Conservation (phyloP, 2,797 vertebrate species). For the Borostomias antarcticus region DNA sequence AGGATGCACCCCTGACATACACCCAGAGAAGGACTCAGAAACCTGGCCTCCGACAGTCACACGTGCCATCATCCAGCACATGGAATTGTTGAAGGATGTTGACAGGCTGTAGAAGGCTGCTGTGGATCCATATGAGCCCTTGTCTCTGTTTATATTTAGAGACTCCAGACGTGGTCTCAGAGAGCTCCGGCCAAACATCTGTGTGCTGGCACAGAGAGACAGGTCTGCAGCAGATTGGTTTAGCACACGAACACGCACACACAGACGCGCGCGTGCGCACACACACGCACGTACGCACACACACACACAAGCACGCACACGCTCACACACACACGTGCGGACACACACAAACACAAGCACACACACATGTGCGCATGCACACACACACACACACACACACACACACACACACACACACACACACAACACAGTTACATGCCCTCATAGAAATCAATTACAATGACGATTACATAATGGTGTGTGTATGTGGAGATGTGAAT, state of each 20-base stretch:
- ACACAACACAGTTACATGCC: too few species aligned
- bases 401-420: neutral
- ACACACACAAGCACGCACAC: conserved; percentile 8
- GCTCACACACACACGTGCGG: too few species aligned
- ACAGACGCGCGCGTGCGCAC: conserved; percentile 28
- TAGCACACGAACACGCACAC: conserved; percentile 59
- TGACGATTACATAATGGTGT: too few species aligned
- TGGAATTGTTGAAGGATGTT: too few species aligned
- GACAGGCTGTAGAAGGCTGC: neutral
- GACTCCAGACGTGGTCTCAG: conserved; percentile 70
- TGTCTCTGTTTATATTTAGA: conserved; percentile 75
- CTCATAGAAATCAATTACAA: too few species aligned
- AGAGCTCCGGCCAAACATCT: conserved; percentile 75
- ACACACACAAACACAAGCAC: too few species aligned
- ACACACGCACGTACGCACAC: conserved; percentile 5
- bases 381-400: conserved; percentile 5
- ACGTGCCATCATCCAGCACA: too few species aligned
- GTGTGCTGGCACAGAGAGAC: conserved; percentile 72
- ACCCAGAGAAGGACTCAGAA: too few species aligned
- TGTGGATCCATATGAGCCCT: conserved; percentile 57
- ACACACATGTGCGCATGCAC: neutral
- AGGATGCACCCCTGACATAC: too few species aligned
- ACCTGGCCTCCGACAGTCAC: too few species aligned
- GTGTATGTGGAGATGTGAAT: too few species aligned
- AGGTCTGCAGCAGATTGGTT: conserved; percentile 73